Evolutionary conservation across 2,113 vertebrate genomes (phyloP).

Genomic region (Amphilophus citrinellus): DNA sequence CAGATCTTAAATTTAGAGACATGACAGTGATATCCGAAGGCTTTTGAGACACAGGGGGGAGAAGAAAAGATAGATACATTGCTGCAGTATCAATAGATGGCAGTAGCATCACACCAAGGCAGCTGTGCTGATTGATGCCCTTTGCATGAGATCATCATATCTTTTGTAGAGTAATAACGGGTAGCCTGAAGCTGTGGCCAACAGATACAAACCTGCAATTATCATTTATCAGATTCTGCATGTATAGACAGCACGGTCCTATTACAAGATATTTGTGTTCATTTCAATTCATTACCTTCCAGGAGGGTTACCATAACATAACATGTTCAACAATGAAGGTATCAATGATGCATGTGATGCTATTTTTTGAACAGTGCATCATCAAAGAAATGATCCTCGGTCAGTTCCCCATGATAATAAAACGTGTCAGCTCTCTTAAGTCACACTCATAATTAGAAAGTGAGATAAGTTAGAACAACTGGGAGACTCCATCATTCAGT

Average conservation of each 20-base stretch:
- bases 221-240: conserved; percentile 48
- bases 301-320: background rate
- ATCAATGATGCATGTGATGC: conserved; percentile 33
- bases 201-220: conserved; percentile 47
- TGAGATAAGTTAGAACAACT: conserved; percentile 58
- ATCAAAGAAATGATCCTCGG: conserved; percentile 16
- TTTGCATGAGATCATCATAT: conserved; percentile 23
- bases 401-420: conserved; percentile 35
- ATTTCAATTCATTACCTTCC: conserved; percentile 38
- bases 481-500: conserved; percentile 51
- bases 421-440: conserved; percentile 27
- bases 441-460: conserved; percentile 57
- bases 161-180: conserved; percentile 33
- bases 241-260: conserved; percentile 8
- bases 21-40: background rate
- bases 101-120: conserved; percentile 70
- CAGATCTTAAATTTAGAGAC: background rate
- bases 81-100: conserved; percentile 64
- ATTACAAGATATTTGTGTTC: conserved; percentile 38
- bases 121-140: conserved; percentile 27
- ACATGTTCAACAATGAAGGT: conserved; percentile 13
- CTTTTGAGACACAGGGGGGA: background rate
- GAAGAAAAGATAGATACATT: background rate
- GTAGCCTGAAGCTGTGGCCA: conserved; percentile 39
- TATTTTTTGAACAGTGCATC: conserved; percentile 41